phyloP scores from a whole-genome alignment of 1,140 invertebrate genomes.

The Zaprionus inermis region DNA sequence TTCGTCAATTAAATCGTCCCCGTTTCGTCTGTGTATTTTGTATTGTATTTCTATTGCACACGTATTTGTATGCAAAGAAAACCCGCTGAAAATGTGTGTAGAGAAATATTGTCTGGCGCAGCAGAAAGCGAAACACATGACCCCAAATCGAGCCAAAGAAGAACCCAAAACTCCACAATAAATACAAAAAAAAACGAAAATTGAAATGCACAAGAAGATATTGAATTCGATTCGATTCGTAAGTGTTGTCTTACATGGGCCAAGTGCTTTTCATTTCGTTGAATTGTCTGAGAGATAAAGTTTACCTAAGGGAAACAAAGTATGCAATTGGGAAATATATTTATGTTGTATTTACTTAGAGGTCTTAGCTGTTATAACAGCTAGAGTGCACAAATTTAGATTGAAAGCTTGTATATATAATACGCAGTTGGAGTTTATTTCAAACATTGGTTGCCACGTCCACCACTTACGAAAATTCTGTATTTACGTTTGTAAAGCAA shows the following conservation, averaged over 20 bases:
- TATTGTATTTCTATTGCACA: slow-evolving; percentile 49
- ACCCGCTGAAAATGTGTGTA: slow-evolving; percentile 1
- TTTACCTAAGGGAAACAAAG: neutral
- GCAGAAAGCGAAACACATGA: slow-evolving; percentile 49
- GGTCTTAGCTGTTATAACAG: too few species aligned
- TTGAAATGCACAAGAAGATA: slow-evolving; percentile 24
- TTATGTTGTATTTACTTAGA: neutral
- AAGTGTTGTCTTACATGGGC: slow-evolving; percentile 36
- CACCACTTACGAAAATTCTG: too few species aligned
- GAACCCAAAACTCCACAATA: slow-evolving; percentile 19
- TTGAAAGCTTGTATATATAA: too few species aligned
- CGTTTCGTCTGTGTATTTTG: slow-evolving; percentile 1
- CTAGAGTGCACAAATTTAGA: too few species aligned
- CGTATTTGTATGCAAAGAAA: slow-evolving; percentile 16
- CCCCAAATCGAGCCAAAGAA: slow-evolving; percentile 39
- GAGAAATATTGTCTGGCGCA: slow-evolving; percentile 39
- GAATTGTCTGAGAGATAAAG: neutral
- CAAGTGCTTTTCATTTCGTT: slow-evolving; percentile 4
- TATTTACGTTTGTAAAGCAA: too few species aligned
- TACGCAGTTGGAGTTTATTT: too few species aligned
- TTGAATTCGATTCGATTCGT: slow-evolving; percentile 24
- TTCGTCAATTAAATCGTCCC: slow-evolving; percentile 39
- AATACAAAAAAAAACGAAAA: slow-evolving; percentile 10
- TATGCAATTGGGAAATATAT: neutral
- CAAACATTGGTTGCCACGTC: too few species aligned